Base-by-base conservation (phyloP, 2,113 vertebrate genomes). In the Pristiophorus japonicus region DNA sequence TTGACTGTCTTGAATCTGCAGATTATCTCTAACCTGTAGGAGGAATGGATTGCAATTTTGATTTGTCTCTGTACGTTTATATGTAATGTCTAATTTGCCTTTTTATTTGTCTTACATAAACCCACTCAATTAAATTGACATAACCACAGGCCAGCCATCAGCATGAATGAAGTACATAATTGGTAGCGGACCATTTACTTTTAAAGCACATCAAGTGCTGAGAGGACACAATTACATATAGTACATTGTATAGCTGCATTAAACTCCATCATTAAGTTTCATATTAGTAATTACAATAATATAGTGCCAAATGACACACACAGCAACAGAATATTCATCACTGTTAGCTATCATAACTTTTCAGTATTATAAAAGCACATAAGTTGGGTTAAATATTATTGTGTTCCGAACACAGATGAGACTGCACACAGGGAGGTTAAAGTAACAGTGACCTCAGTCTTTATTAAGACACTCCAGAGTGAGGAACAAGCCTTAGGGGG, bases 11-110 rank as follows among this genome's bases (percentile, higher is more conserved):
- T 81, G 14, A 81, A 81, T 38, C 38, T 81, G 78, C 30, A 14
- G 34, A 78, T 78, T 78, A 11, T 20, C 78, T 81, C 38, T 81
- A 81, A 81, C 38, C 0, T 45, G 16, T 81, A 45, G 78, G 78
- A 81, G 78, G 78, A 81, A 81, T 81, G 78, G 78, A 81, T 81
- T 81, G 38, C 78, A 20, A 45, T 42, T 81, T 81, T 81, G 78
- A 81, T 81, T 20, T 42, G 45, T 81, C 75, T 38, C 20, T 81
- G 4, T 42, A 38, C n/a, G n/a, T n/a, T n/a, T n/a, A n/a, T n/a
- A n/a, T n/a, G n/a, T n/a, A n/a, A n/a, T n/a, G n/a, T n/a, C n/a
- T 45, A 78, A 81, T 45, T 81, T 81, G 38, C 3, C 20, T 81
- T 81, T 81, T 81, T 1, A 81, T 81, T 81, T 81, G 78, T 81